These are phyloP conservation scores for Stictocephala bisonia DNA, from an alignment of 2,888 invertebrate species.

Conservation along the genomic window DNA sequence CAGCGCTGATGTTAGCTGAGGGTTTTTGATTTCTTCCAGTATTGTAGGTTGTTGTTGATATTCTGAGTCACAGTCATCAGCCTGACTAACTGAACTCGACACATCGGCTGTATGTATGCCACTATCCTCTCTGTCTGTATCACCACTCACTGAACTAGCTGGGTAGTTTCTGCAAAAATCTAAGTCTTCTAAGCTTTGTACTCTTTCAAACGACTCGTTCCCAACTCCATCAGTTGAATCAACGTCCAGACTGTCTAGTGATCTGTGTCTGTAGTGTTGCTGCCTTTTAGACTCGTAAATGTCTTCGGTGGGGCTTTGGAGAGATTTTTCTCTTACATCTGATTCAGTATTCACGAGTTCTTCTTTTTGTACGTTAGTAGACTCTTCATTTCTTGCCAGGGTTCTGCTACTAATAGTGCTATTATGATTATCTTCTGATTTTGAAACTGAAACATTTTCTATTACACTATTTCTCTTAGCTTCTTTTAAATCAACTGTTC, in stretches of 20 bases:
- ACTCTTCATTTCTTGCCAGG: too few species aligned
- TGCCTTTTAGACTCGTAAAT: conserved; percentile 63
- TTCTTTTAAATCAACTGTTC: conserved; percentile 2
- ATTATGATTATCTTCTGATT: conserved; percentile 3
- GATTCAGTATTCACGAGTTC: conserved; percentile 63
- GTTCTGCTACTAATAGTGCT: neutral
- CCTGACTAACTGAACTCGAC: conserved; percentile 78
- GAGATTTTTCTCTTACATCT: conserved; percentile 66
- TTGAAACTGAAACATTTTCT: neutral
- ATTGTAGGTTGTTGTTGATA: conserved; percentile 55
- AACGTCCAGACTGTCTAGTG: conserved; percentile 74
- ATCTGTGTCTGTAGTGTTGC: conserved; percentile 65
- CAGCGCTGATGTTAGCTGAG: conserved; percentile 33
- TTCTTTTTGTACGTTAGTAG: neutral
- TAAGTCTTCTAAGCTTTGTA: conserved; percentile 74
- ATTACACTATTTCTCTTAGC: neutral
- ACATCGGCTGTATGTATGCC: conserved; percentile 84
- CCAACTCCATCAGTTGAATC: conserved; percentile 64
- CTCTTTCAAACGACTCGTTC: conserved; percentile 71
- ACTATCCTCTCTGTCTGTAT: conserved; percentile 81
- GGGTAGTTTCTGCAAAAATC: conserved; percentile 68
- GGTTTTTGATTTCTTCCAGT: conserved; percentile 51
- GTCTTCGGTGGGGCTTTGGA: conserved; percentile 70
- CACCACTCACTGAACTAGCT: conserved; percentile 67
- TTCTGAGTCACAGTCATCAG: conserved; percentile 69